Evolutionary conservation across 2,888 invertebrate genomes (phyloP).

Genomic region (Gortyna flavago): DNA sequence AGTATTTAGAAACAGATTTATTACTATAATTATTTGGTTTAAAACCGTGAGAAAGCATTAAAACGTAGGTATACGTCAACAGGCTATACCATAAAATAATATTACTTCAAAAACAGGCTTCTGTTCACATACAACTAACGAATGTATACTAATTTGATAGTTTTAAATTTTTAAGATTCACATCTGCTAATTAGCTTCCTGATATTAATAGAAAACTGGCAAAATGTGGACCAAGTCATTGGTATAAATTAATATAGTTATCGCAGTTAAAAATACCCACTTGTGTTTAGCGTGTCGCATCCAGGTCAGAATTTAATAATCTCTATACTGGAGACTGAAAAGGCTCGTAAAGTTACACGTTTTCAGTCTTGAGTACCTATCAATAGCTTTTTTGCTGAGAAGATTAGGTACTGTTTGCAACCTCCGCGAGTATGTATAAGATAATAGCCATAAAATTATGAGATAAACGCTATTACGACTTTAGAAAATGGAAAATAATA

Average conservation of each 20-base stretch:
- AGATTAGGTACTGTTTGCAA: no score
- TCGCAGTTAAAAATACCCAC: background rate
- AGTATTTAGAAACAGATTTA: slow-evolving; percentile 12
- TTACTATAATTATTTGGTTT: slow-evolving; percentile 16
- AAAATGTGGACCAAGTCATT: slow-evolving; percentile 18
- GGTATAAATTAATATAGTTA: background rate
- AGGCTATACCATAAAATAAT: slow-evolving; percentile 15
- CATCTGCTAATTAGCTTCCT: slow-evolving; percentile 53
- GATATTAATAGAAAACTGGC: slow-evolving; percentile 28
- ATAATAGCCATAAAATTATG: no score
- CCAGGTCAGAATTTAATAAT: background rate
- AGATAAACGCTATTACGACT: no score
- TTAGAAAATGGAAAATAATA: no score
- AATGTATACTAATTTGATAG: slow-evolving; percentile 48
- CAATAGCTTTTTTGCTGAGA: background rate
- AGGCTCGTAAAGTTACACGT: no score
- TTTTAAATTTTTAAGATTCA: slow-evolving; percentile 34
- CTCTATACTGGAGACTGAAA: no score
- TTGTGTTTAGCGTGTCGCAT: background rate
- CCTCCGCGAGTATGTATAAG: no score
- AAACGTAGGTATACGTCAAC: slow-evolving; percentile 10
- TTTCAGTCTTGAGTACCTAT: background rate
- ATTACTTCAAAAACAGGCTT: slow-evolving; percentile 46
- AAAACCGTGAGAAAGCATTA: slow-evolving; percentile 46
- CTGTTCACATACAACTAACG: slow-evolving; percentile 45